Conservation (phyloP, 2,797 vertebrate genomes). For the Coendou prehensilis region DNA sequence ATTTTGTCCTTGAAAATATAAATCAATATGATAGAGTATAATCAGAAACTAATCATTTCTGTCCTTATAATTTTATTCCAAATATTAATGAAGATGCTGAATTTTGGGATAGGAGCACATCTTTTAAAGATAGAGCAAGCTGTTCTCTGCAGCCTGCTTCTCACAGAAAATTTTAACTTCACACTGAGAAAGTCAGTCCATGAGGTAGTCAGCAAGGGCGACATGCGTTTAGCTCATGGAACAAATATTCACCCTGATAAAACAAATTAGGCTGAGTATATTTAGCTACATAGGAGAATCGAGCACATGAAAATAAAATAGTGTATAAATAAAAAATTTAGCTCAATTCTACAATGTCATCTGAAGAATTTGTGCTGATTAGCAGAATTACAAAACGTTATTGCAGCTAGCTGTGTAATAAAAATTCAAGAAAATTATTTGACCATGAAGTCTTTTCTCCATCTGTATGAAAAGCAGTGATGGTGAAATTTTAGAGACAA, state of each 20-base stretch:
- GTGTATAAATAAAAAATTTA: not conserved
- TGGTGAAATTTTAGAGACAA: not conserved
- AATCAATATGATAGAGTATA: not conserved
- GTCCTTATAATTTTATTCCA: too few species aligned
- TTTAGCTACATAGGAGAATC: not conserved
- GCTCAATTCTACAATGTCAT: not conserved
- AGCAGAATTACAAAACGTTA: not conserved
- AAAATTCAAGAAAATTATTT: not conserved
- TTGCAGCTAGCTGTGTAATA: too few species aligned
- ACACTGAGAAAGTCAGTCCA: not conserved
- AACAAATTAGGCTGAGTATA: not conserved
- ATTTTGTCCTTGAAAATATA: not conserved
- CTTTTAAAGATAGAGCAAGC: not conserved
- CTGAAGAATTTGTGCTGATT: not conserved
- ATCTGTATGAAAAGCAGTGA: not conserved
- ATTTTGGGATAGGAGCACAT: not conserved
- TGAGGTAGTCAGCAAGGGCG: not conserved
- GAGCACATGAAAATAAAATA: not conserved
- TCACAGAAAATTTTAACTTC: not conserved
- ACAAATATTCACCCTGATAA: too few species aligned
- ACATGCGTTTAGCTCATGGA: too few species aligned
- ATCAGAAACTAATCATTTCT: not conserved
- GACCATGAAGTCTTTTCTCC: not conserved
- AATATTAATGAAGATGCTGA: not conserved
- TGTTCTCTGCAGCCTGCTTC: not conserved